These are phyloP conservation scores for Eucriotettix oculatus DNA, from an alignment of 2,888 invertebrate species.

Conservation along the genomic window DNA sequence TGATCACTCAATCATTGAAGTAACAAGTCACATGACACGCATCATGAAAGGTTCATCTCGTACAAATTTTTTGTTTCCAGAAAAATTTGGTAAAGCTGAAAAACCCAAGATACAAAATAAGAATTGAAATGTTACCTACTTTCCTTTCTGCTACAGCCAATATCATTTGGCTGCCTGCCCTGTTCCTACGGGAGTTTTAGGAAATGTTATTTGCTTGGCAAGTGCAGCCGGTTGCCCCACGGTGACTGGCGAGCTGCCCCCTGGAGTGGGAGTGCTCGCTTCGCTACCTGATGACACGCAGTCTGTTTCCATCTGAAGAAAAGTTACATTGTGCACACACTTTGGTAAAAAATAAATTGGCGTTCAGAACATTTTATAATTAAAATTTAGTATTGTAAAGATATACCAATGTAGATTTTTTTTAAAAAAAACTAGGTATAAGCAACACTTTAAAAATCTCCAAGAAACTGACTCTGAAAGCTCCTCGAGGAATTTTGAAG, in stretches of 20 bases:
- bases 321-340: background rate
- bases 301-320: slow-evolving; percentile 11
- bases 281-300: slow-evolving; percentile 11
- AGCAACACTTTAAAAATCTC: too few species aligned
- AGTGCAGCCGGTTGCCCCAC: slow-evolving; percentile 2
- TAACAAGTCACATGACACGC: too few species aligned
- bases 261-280: slow-evolving; percentile 11
- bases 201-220: slow-evolving; percentile 5
- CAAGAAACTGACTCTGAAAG: too few species aligned
- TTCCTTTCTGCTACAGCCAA: slow-evolving; percentile 8
- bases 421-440: too few species aligned
- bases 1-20: too few species aligned
- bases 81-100: too few species aligned
- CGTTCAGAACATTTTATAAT: background rate
- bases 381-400: background rate
- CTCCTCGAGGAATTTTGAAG: too few species aligned
- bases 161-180: slow-evolving; percentile 10
- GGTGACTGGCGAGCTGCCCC: slow-evolving; percentile 11
- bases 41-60: too few species aligned
- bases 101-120: background rate
- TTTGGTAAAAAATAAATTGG: background rate
- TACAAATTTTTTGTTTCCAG: too few species aligned
- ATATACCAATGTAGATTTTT: too few species aligned
- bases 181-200: slow-evolving; percentile 4
- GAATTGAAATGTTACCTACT: background rate